Conservation (phyloP, 2,113 vertebrate species). For the Apeltes quadracus region DNA sequence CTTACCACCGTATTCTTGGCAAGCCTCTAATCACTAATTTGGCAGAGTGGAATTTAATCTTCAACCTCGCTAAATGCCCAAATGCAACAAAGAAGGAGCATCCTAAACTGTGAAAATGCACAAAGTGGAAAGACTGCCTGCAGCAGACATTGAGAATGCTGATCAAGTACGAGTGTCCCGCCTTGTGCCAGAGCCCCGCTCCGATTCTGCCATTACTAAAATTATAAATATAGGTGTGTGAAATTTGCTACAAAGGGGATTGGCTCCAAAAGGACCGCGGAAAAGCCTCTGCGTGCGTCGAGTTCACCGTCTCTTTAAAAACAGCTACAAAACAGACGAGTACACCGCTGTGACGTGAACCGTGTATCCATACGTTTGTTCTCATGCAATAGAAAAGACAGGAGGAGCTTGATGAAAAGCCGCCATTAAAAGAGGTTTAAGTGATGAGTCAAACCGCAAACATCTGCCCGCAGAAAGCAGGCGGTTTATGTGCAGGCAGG, state of each 20-base stretch:
- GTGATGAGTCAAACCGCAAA: constrained; percentile 27
- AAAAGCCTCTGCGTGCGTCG: not conserved
- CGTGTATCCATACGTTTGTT: not conserved
- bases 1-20: not conserved
- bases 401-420: constrained; percentile 21
- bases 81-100: not conserved
- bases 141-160: not conserved
- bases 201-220: not conserved
- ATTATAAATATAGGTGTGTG: no score
- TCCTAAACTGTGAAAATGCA: no score
- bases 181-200: not conserved
- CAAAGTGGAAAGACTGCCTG: not conserved
- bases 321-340: not conserved
- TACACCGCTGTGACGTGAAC: constrained; percentile 10
- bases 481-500: not conserved
- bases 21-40: not conserved
- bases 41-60: not conserved
- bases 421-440: constrained; percentile 24
- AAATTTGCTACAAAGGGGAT: not conserved
- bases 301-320: not conserved
- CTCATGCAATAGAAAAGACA: not conserved
- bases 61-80: not conserved
- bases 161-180: not conserved
- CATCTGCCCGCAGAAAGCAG: not conserved
- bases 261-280: not conserved